Evolutionary conservation across 2,113 vertebrate genomes (phyloP).

Genomic region (Zootoca vivipara): DNA sequence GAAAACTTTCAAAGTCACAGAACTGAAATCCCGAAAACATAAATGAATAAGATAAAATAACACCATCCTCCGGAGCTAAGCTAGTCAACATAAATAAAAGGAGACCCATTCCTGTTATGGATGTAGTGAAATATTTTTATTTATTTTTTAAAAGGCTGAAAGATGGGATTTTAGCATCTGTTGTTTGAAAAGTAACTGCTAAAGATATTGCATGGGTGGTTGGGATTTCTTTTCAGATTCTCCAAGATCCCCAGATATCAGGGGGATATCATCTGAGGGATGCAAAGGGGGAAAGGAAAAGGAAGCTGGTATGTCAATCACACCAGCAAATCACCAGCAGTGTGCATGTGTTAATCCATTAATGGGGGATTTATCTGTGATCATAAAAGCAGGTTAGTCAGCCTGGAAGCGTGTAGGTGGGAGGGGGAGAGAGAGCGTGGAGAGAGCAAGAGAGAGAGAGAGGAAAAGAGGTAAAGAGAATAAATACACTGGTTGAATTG

Average conservation of each 20-base stretch:
- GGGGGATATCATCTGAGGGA: constrained; percentile 41
- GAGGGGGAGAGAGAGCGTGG: constrained; percentile 46
- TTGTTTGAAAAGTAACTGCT: constrained; percentile 53
- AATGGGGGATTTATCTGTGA: constrained; percentile 69
- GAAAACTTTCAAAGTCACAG: background rate
- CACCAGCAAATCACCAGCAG: constrained; percentile 63
- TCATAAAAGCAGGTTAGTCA: constrained; percentile 74
- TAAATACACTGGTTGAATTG: constrained; percentile 45
- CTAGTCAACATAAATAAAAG: constrained; percentile 15
- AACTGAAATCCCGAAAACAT: constrained; percentile 3
- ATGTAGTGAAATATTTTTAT: background rate
- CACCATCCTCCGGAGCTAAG: background rate
- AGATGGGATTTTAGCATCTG: background rate
- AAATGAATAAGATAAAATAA: constrained; percentile 1
- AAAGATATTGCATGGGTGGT: constrained; percentile 52
- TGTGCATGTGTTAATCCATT: constrained; percentile 67
- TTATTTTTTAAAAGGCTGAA: too few species aligned
- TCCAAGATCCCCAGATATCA: constrained; percentile 6
- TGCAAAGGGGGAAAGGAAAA: background rate
- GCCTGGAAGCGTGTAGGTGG: constrained; percentile 62
- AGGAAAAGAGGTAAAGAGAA: constrained; percentile 33
- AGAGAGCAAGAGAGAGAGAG: background rate
- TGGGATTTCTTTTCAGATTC: constrained; percentile 53
- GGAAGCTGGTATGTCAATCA: constrained; percentile 45
- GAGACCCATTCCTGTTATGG: constrained; percentile 2